Evolutionary conservation across 2,888 invertebrate genomes (phyloP), one percentile per base, ranked within the genome.

Genomic region (Hydraecia micacea): DNA sequence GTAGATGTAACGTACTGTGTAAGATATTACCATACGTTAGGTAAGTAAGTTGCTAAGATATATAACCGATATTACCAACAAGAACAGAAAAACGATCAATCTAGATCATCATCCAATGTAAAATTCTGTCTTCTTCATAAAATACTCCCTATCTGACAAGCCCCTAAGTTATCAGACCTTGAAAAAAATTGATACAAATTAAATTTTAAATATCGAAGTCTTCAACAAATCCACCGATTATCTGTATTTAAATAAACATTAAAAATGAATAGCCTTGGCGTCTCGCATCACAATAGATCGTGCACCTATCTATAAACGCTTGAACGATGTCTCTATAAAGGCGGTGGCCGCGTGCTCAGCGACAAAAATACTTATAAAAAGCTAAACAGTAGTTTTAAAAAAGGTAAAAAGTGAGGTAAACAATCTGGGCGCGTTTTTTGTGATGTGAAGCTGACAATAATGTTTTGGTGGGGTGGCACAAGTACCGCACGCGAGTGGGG

Each of bases 321-420:
- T 94, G 93, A 96, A 92, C 94, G 95, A 94, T 92, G 91, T 89
- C 89, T 91, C 89, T 93, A 93, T 93, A 95, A 94, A 94, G 93
- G 93, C 91, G 90, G 91, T 89, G 83, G 95, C 95, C 95, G 95
- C 95, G 95, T 94, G 95, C 94, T 94, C 93, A 88, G 88, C 94
- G 94, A 94, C 95, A 92, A 94, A 96, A 95, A 95, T 95, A 94
- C 92, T 88, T 91, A 93, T 92, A 96, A 95, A 96, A 96, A 95
- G 91, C 90, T 91, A 91, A 94, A 95, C 94, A 94, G 93, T 92
- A 94, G 94, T 95, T 95, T 92, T 91, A 95, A 94, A 95, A 96
- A 97, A 96, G 93, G 93, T 96, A 96, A 96, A 96, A 96, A 95
- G 94, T 95, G 96, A 95, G 95, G 96, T 96, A 96, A 96, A 97